Evolutionary conservation across 2,113 vertebrate species (phyloP).

Genomic region (Eleginops maclovinus): DNA sequence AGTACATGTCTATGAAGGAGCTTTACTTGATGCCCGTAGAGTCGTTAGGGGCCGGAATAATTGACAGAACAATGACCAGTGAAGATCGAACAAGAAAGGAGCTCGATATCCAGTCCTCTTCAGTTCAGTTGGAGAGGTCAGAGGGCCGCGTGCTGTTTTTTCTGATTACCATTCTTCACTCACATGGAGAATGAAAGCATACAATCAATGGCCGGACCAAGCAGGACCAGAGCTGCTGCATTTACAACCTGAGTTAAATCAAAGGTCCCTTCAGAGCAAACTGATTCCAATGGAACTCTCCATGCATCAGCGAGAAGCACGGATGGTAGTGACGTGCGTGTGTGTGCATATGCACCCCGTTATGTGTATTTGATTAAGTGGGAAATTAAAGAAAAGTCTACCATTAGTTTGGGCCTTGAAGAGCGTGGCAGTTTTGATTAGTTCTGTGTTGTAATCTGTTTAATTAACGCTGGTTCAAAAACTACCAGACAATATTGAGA

Average conservation of each 20-base stretch:
- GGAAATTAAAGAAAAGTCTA: conserved; percentile 48
- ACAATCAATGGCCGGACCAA: conserved; percentile 70
- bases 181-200: conserved; percentile 56
- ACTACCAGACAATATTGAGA: neutral
- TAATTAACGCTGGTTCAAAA: conserved; percentile 51
- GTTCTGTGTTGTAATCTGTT: conserved; percentile 51
- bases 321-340: conserved; percentile 50
- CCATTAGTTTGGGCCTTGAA: conserved; percentile 29
- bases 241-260: conserved; percentile 75
- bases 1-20: conserved; percentile 57
- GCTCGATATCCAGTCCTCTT: conserved; percentile 70
- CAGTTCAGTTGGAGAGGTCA: conserved; percentile 55
- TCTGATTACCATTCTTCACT: conserved; percentile 64
- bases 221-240: conserved; percentile 50
- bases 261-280: conserved; percentile 67
- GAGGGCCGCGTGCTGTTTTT: conserved; percentile 56
- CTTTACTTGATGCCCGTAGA: conserved; percentile 32
- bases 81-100: conserved; percentile 72
- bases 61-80: conserved; percentile 77
- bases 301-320: conserved; percentile 47
- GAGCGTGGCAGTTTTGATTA: conserved; percentile 38
- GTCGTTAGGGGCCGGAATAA: conserved; percentile 60
- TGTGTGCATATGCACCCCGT: conserved; percentile 13
- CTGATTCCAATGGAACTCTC: conserved; percentile 60
- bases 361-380: conserved; percentile 52